A percentile compares a stretch with the other conserved stretches of the same genome.
Evolutionary conservation across 2,113 vertebrate genomes (phyloP).

Genomic region (Eclectus roratus): DNA sequence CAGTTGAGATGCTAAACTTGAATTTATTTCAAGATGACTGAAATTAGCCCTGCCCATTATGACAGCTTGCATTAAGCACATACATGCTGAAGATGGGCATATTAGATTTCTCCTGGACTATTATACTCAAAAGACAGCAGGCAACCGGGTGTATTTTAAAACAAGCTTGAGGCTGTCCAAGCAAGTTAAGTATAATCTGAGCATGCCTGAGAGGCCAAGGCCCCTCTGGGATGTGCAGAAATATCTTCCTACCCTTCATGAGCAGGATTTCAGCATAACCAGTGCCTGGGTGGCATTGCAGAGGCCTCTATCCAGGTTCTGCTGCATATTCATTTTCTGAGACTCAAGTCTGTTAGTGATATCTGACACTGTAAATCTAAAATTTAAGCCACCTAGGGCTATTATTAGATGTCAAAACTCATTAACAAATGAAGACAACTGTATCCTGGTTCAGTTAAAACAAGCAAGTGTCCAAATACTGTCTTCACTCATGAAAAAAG

Average conservation of each 20-base stretch:
- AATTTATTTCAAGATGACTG: background rate
- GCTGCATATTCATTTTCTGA: background rate
- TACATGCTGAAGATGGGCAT: background rate
- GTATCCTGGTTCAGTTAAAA: background rate
- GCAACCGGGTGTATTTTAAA: background rate
- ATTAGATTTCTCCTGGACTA: background rate
- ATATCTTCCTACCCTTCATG: background rate
- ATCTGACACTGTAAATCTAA: background rate
- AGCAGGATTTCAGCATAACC: background rate
- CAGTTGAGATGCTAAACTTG: background rate
- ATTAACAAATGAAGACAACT: background rate
- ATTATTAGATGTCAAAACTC: background rate
- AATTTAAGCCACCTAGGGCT: background rate
- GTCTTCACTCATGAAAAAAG: background rate
- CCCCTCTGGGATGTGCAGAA: background rate
- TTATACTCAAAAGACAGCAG: background rate
- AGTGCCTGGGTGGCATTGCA: background rate
- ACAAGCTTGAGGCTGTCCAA: background rate
- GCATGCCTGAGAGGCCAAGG: background rate
- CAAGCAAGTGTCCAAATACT: background rate
- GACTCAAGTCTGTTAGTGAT: background rate
- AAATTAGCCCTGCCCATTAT: background rate
- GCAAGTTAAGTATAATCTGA: background rate
- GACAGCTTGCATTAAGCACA: background rate
- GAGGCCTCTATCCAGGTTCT: background rate